Conservation (phyloP, 2,888 invertebrate genomes). For the Torymus aiolomorphi region DNA sequence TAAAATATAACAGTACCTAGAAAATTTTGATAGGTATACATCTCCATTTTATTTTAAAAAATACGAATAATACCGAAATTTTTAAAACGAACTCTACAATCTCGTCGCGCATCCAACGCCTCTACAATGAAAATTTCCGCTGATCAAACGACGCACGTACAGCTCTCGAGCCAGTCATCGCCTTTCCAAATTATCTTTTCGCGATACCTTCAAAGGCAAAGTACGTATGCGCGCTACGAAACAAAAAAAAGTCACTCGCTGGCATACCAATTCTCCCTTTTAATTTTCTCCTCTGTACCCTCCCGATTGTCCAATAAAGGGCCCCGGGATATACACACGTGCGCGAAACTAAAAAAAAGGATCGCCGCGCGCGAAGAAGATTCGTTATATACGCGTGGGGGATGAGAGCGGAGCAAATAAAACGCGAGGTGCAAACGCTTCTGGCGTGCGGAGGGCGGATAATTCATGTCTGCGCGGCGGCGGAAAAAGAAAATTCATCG, state of each 20-base stretch:
- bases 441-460: constrained; percentile 35
- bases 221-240: not conserved
- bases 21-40: too few relatives aligned
- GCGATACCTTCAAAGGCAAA: too few relatives aligned
- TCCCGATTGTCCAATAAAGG: constrained; percentile 30
- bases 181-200: too few relatives aligned
- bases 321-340: constrained; percentile 22
- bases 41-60: too few relatives aligned
- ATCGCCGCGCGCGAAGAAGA: not conserved
- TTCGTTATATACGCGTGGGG: constrained; percentile 11
- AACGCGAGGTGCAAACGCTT: constrained; percentile 17
- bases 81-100: too few relatives aligned
- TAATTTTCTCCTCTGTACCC: constrained; percentile 16
- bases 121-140: too few relatives aligned
- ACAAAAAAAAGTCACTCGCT: not conserved
- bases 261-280: not conserved
- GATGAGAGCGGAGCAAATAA: constrained; percentile 13
- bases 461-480: constrained; percentile 33
- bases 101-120: too few relatives aligned
- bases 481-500: constrained; percentile 40
- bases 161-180: too few relatives aligned
- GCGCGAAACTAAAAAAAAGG: constrained; percentile 27
- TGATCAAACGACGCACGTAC: too few relatives aligned
- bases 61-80: too few relatives aligned
- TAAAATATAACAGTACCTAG: too few relatives aligned